Conservation (phyloP, 1,140 invertebrate genomes). For the Drosophila auraria region DNA sequence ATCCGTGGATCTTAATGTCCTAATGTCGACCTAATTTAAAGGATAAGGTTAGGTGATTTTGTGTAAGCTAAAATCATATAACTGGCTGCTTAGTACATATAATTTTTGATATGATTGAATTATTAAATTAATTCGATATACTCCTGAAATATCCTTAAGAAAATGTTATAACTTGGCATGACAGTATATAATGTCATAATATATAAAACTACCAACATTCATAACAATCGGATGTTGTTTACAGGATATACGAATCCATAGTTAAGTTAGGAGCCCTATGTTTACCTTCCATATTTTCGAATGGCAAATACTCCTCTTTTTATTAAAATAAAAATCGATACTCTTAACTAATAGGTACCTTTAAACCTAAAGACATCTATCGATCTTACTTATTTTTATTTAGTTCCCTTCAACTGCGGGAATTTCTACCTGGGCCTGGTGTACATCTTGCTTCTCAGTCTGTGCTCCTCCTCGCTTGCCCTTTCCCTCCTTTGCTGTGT, state of each 20-base stretch:
- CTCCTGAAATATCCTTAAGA: background rate
- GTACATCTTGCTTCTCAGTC: slow-evolving; percentile 27
- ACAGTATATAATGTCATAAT: background rate
- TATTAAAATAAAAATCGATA: background rate
- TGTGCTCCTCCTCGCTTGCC: background rate
- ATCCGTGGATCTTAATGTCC: background rate
- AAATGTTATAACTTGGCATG: background rate
- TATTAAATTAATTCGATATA: background rate
- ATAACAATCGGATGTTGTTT: background rate
- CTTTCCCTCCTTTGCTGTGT: slow-evolving; percentile 15
- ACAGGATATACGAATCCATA: background rate
- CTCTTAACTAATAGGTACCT: background rate
- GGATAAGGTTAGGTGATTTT: too few species aligned
- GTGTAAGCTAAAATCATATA: too few species aligned
- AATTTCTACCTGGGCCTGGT: slow-evolving; percentile 74
- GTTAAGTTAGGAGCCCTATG: background rate
- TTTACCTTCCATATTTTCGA: background rate
- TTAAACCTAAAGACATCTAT: background rate
- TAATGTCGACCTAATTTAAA: too few species aligned
- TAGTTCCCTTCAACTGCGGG: slow-evolving; percentile 50
- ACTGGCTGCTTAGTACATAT: too few species aligned
- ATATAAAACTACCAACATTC: background rate
- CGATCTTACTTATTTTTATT: slow-evolving; percentile 33
- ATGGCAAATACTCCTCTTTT: background rate
- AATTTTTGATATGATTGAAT: background rate